Percentiles rank a stretch among this genome's conserved stretches.
These are phyloP conservation scores for Scaptomyza cyrtandrae DNA, from an alignment of 2,888 invertebrate genomes.

Conservation along the genomic window DNA sequence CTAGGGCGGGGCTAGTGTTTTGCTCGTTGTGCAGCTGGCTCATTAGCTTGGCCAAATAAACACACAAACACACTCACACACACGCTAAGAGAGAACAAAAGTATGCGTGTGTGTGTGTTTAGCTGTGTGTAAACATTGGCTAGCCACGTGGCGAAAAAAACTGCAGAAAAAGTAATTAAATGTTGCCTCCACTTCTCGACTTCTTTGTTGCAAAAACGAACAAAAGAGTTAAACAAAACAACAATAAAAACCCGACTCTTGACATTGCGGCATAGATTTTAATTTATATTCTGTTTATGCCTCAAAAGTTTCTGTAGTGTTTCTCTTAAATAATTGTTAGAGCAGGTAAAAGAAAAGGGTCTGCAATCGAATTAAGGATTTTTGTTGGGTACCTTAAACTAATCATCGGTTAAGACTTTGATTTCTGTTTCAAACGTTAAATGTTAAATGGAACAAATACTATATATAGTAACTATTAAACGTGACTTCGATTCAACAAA, in stretches of 20 bases:
- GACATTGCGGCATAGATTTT: slow-evolving; percentile 12
- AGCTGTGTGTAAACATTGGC: slow-evolving; percentile 45
- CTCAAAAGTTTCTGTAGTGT: not conserved
- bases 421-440: too few species aligned
- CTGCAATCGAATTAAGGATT: too few species aligned
- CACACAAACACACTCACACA: slow-evolving; percentile 9
- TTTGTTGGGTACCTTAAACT: too few species aligned
- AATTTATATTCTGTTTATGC: slow-evolving; percentile 13
- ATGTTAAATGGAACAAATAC: too few species aligned
- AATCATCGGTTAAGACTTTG: too few species aligned
- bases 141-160: slow-evolving; percentile 61
- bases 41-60: slow-evolving; percentile 73
- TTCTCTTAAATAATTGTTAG: too few species aligned
- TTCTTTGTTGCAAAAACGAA: too few species aligned
- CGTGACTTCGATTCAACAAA: not conserved
- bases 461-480: too few species aligned
- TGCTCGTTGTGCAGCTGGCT: slow-evolving; percentile 46
- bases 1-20: not conserved
- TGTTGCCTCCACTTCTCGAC: slow-evolving; percentile 5
- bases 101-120: slow-evolving; percentile 13
- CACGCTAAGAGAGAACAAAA: slow-evolving; percentile 1
- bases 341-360: too few species aligned
- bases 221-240: slow-evolving; percentile 23
- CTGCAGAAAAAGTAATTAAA: slow-evolving; percentile 57
- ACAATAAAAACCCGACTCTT: not conserved